phyloP scores from a whole-genome alignment of 2,797 vertebrate genomes.

The Hyperoplus immaculatus region DNA sequence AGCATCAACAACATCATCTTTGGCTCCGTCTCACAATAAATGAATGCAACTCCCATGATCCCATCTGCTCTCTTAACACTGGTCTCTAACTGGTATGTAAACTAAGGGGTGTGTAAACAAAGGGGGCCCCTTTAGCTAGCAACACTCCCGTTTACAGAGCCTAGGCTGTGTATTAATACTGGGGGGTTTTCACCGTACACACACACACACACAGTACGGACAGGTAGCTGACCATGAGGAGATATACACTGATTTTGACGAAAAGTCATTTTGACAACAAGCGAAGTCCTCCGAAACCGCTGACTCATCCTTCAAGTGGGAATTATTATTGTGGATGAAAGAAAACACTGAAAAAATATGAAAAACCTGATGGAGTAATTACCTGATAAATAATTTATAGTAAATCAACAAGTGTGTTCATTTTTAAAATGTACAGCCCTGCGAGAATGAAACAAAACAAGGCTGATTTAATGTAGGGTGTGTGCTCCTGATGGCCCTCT shows the following conservation, averaged over 20 bases:
- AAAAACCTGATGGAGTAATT: conserved; percentile 51
- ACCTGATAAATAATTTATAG: conserved; percentile 56
- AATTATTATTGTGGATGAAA: too few species aligned
- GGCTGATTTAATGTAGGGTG: conserved; percentile 49
- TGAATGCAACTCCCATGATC: conserved; percentile 42
- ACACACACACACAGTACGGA: too few species aligned
- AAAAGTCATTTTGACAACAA: too few species aligned
- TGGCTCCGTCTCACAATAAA: conserved; percentile 40
- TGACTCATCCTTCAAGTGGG: too few species aligned
- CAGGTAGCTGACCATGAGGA: too few species aligned
- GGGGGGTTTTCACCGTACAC: too few species aligned
- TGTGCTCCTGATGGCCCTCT: conserved; percentile 33
- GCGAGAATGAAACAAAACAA: conserved; percentile 34
- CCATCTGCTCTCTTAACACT: conserved; percentile 40
- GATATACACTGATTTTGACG: too few species aligned
- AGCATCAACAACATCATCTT: conserved; percentile 54
- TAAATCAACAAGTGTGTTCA: conserved; percentile 55
- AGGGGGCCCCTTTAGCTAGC: too few species aligned
- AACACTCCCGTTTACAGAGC: too few species aligned
- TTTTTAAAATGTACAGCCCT: conserved; percentile 34
- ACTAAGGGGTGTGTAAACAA: too few species aligned
- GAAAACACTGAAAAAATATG: conserved; percentile 23
- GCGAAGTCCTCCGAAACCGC: too few species aligned
- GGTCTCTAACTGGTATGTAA: conserved; percentile 14
- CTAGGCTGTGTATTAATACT: too few species aligned